A percentile compares a stretch with the other conserved stretches of the same genome.
Evolutionary conservation across 2,888 invertebrate genomes (phyloP).

Genomic region (Nemotelus nigrinus): DNA sequence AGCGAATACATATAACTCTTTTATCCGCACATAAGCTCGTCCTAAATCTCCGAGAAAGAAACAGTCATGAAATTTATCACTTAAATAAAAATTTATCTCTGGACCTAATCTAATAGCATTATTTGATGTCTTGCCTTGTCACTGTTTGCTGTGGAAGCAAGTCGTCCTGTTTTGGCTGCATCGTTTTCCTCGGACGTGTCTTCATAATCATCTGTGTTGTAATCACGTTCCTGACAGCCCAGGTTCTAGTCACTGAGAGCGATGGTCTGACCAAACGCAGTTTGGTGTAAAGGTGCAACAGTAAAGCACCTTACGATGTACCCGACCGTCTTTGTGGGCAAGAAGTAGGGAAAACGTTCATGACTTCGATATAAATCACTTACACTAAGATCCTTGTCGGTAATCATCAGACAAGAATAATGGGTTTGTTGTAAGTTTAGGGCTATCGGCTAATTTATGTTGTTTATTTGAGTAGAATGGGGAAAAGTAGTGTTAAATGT

Average conservation of each 20-base stretch:
- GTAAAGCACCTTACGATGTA: constrained; percentile 12
- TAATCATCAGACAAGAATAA: neutral
- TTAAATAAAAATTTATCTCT: constrained; percentile 49
- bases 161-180: neutral
- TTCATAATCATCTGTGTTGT: constrained; percentile 9
- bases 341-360: neutral
- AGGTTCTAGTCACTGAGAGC: neutral
- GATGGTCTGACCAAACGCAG: neutral
- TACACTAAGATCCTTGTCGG: constrained; percentile 8
- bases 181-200: constrained; percentile 23
- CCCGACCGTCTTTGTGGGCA: neutral
- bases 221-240: constrained; percentile 4
- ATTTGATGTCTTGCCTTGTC: constrained; percentile 29
- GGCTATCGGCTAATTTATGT: no score
- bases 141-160: constrained; percentile 9
- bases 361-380: neutral
- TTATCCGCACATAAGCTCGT: neutral
- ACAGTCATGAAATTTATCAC: constrained; percentile 46
- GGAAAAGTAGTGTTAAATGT: no score
- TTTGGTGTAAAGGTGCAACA: constrained; percentile 13
- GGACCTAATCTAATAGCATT: constrained; percentile 46
- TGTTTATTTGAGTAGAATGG: no score
- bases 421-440: no score
- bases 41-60: constrained; percentile 16
- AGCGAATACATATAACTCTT: constrained; percentile 24